These are phyloP conservation scores for Sitta carolinensis DNA, from an alignment of 2,797 vertebrate species.

Conservation along the genomic window DNA sequence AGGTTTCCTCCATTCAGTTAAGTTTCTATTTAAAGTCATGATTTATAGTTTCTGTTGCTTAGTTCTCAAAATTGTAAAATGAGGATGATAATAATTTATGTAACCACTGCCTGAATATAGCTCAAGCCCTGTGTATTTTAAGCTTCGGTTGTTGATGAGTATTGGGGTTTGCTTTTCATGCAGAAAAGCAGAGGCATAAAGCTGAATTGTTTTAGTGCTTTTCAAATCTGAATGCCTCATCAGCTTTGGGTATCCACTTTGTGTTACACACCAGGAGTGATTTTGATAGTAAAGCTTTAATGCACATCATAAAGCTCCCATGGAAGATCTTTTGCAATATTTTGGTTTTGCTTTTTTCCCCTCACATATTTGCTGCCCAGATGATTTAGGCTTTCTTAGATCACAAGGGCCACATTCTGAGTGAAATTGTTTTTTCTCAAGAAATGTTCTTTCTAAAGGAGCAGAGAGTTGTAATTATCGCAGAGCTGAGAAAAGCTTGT, in stretches of 20 bases:
- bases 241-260: neutral
- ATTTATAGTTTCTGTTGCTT: neutral
- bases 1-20: neutral
- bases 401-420: neutral
- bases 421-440: neutral
- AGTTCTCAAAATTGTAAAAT: neutral
- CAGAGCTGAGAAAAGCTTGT: neutral
- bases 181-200: neutral
- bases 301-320: neutral
- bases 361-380: neutral
- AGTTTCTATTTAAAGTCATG: neutral
- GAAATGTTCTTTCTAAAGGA: neutral
- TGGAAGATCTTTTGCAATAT: neutral
- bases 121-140: neutral
- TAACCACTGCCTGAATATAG: neutral
- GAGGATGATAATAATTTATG: neutral
- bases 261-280: neutral
- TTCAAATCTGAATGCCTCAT: neutral
- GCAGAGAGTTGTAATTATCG: neutral
- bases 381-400: neutral
- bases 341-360: neutral
- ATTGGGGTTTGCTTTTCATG: neutral
- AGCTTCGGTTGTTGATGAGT: neutral
- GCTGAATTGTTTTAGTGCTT: neutral
- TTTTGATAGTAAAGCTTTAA: neutral